Base-by-base conservation (phyloP, 1,140 invertebrate genomes). In the Chrysomallon squamiferum region DNA sequence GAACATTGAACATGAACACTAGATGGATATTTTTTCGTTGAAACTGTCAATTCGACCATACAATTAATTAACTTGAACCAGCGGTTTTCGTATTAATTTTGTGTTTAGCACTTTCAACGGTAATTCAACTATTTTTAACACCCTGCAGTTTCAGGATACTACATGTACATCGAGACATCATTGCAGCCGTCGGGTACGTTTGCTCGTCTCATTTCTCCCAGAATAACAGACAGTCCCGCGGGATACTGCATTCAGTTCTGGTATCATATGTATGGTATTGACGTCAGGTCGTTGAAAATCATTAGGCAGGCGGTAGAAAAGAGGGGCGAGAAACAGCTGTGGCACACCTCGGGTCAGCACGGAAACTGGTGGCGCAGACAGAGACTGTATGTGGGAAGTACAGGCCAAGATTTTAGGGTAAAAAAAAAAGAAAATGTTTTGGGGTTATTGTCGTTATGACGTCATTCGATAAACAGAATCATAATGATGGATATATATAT, bases 161-260 rank as follows among this genome's bases (percentile, higher is more conserved):
- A 92, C 78, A 88, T 93, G 83, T 93, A 92, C 75, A 90, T 92
- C 38, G 92, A 93, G 71, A 90, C 91, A 45, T 90, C 91, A 0
- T 68, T 73, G 0, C 89, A 90, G 0, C 79, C 88, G 38, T 77
- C 87, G 38, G 78, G 92, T 75, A 90, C 92, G 63, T 90, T 88
- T 0, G 92, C 92, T 0, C 87, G 91, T 15, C 87, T 93, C 0
- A 82, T 88, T 2, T 73, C 71, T 2, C 50, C 57, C 20, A 32
- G 35, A 6, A 69, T 71, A 27, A 61, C 50, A 2, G 59, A 32
- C 3, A 50, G 43, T 13, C 54, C 41, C 13, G 38, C 33, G 7
- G 63, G 61, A 9, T 50, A 71, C 38, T 79, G 77, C 49, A 56
- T 80, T 15, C 62, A 64, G n/a, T 92, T 93, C 78, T 93, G 88